Evolutionary conservation across 2,797 vertebrate genomes (phyloP), one percentile per base, ranked within the genome.

Genomic region (Delichon dasypus): DNA sequence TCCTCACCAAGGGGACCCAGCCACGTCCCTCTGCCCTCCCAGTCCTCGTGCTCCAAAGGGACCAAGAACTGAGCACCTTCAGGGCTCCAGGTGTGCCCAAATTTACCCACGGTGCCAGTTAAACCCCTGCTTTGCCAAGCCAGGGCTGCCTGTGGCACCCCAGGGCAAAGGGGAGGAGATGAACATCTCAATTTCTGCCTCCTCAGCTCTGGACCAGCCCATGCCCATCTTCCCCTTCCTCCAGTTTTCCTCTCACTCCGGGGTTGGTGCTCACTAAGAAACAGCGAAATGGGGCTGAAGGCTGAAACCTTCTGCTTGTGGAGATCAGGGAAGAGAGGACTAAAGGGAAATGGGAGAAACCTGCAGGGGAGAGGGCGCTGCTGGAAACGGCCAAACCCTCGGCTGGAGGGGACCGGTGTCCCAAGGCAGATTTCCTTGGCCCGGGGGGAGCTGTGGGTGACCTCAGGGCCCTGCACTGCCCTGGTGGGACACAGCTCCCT

Each of bases 51-150:
- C 13, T 42, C 58, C 64, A 42, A 53, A 50, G 22, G 14, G 13
- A 30, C 15, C 4, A 6, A 8, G 66, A 29, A 15, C 2, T 8
- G 38, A 36, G 14, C 2, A 1, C 1, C 67, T 22, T 17, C 32
- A 30, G 45, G 50, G 58, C 9, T 85, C 64, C 62, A n/a, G 7
- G 70, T 23, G 22, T 44, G 38, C n/a, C 51, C 65, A 71, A 9
- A 78, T 60, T 62, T 5, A 16, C 13, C 20, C 5, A 4, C 2
- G 57, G 9, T 6, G 21, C 53, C 8, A n/a, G 9, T 4, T 2
- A 0, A 50, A 20, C 5, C 0, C 20, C 38, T 7, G 42, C 67
- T 57, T 16, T 68, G 47, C 64, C 0, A 4, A 54, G 48, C 27
- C 58, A 30, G 64, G 14, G 38, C 38, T 38, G 38, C 23, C 40